Percentiles rank a stretch among this genome's conserved stretches.
Conservation (phyloP, 2,888 invertebrate genomes). For the Drosophila fulvimacula region DNA sequence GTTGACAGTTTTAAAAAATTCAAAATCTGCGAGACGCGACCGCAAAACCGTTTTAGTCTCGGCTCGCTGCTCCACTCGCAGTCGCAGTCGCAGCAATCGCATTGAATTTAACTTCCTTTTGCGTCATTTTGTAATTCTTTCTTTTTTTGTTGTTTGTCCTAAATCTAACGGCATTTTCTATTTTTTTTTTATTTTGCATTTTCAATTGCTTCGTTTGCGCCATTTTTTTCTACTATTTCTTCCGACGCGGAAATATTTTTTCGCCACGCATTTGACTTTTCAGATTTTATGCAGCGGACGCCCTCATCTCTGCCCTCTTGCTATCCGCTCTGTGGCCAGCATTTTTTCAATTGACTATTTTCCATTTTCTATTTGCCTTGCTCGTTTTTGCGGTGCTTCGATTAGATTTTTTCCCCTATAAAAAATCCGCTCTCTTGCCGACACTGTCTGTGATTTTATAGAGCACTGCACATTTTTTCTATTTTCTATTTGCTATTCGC, state of each 20-base stretch:
- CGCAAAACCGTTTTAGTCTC: slow-evolving; percentile 64
- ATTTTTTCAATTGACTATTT: slow-evolving; percentile 58
- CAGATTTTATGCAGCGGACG: slow-evolving; percentile 42
- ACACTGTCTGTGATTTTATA: slow-evolving; percentile 44
- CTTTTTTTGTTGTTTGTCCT: slow-evolving; percentile 65
- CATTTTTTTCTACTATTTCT: slow-evolving; percentile 50
- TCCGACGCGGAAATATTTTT: slow-evolving; percentile 66
- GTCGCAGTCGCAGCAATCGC: slow-evolving; percentile 24
- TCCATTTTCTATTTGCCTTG: slow-evolving; percentile 34
- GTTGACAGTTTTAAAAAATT: slow-evolving; percentile 26
- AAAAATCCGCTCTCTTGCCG: slow-evolving; percentile 35
- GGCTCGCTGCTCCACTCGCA: slow-evolving; percentile 37
- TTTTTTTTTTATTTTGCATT: slow-evolving; percentile 69
- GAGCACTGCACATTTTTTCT: slow-evolving; percentile 22
- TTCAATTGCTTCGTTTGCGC: slow-evolving; percentile 64
- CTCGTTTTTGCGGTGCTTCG: slow-evolving; percentile 64
- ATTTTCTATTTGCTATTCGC: slow-evolving; percentile 16
- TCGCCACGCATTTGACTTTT: slow-evolving; percentile 65
- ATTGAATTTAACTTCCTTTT: slow-evolving; percentile 45
- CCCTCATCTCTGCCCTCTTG: slow-evolving; percentile 1
- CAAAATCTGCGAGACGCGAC: slow-evolving; percentile 62
- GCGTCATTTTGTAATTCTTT: slow-evolving; percentile 26
- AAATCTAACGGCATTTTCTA: slow-evolving; percentile 69
- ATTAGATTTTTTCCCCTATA: slow-evolving; percentile 71
- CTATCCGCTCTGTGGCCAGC: slow-evolving; percentile 23